Evolutionary conservation across 37 sponge, comb jelly and placozoan species (phyloP).

Genomic region (Mnemiopsis leidyi): DNA sequence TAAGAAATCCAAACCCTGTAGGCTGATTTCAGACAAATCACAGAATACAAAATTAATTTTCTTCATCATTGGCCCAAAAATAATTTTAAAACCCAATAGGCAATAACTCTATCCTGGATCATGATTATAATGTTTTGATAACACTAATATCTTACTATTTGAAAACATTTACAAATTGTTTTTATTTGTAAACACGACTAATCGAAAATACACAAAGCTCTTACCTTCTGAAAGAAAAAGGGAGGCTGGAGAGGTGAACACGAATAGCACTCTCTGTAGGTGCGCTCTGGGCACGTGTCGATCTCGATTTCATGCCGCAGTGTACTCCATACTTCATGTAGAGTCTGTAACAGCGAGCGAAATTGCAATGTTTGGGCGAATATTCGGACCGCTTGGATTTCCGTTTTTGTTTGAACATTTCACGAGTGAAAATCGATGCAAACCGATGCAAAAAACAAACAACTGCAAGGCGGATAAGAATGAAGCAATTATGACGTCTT

Average conservation of each 20-base stretch:
- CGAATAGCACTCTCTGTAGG: slow-evolving; percentile 1
- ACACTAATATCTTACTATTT: no score
- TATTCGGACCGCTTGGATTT: background rate
- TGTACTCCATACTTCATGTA: background rate
- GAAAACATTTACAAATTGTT: no score
- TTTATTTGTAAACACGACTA: no score
- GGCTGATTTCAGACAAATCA: no score
- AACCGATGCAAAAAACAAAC: background rate
- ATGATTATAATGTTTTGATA: no score
- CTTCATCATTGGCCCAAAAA: no score
- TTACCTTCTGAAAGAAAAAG: slow-evolving; percentile 1
- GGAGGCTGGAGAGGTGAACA: background rate
- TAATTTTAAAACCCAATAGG: no score
- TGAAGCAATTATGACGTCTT: background rate
- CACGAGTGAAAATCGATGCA: background rate
- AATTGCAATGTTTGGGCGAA: background rate
- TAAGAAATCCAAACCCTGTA: no score
- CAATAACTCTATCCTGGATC: no score
- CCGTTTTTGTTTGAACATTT: background rate
- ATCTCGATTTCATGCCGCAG: background rate
- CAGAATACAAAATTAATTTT: no score
- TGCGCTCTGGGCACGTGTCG: background rate
- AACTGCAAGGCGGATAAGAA: background rate
- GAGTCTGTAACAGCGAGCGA: background rate
- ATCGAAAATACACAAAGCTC: no score